phyloP scores from a whole-genome alignment of 2,797 vertebrate genomes.

The Melanotaenia pygmaea region DNA sequence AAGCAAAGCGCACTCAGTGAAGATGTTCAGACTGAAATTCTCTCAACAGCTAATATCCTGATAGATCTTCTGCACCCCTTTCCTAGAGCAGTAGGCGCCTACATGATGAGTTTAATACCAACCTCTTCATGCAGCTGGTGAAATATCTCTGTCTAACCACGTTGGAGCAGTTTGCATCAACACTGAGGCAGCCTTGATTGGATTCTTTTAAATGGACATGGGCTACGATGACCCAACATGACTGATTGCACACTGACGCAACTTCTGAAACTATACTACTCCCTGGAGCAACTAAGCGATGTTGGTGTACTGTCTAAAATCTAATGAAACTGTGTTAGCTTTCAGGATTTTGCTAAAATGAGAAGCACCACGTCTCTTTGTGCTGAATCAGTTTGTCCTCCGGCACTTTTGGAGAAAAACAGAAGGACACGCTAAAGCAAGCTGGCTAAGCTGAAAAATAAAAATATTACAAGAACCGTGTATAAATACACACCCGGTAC shows the following conservation, averaged over 20 bases:
- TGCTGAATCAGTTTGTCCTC: constrained; percentile 57
- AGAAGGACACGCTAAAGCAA: constrained; percentile 40
- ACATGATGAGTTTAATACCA: constrained; percentile 23
- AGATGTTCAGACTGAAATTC: constrained; percentile 1
- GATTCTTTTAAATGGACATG: constrained; percentile 42
- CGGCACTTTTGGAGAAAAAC: constrained; percentile 48
- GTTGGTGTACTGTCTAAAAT: constrained; percentile 57
- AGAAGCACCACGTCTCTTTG: constrained; percentile 55
- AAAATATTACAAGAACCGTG: constrained; percentile 15
- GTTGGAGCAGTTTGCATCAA: constrained; percentile 23
- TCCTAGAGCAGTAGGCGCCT: constrained; percentile 27
- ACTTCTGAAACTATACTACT: constrained; percentile 67
- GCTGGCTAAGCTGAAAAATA: constrained; percentile 22
- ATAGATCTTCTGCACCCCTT: constrained; percentile 31
- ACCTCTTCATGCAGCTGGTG: constrained; percentile 26
- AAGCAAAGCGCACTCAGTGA: not conserved
- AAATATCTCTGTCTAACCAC: constrained; percentile 28
- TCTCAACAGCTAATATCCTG: constrained; percentile 9
- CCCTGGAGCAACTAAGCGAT: constrained; percentile 44
- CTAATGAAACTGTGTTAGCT: constrained; percentile 65
- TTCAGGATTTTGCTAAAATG: constrained; percentile 56
- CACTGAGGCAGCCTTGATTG: constrained; percentile 20
- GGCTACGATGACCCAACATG: constrained; percentile 44
- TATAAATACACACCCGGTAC: constrained; percentile 10
- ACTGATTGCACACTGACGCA: constrained; percentile 77